A percentile compares a stretch with the other conserved stretches of the same genome.
phyloP scores from a whole-genome alignment of 2,797 vertebrate genomes.

The Sparus aurata region DNA sequence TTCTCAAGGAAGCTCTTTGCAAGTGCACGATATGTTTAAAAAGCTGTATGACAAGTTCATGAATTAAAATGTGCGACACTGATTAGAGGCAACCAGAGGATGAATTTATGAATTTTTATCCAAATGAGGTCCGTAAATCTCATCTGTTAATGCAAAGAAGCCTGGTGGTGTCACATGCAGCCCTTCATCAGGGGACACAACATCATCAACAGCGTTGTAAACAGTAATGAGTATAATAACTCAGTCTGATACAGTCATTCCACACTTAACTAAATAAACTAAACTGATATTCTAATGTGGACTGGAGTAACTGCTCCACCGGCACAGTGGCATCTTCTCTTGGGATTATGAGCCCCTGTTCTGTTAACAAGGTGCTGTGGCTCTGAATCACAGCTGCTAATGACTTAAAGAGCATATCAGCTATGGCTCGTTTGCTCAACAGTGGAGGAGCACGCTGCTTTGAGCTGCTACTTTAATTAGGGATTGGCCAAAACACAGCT shows the following conservation, averaged over 20 bases:
- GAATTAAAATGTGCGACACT: too few species aligned
- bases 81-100: too few species aligned
- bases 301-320: constrained; percentile 23
- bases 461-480: constrained; percentile 93
- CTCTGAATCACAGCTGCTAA: constrained; percentile 91
- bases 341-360: constrained; percentile 48
- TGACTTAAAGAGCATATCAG: constrained; percentile 95
- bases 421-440: constrained; percentile 93
- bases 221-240: constrained; percentile 16
- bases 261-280: constrained; percentile 27
- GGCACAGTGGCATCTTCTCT: constrained; percentile 33
- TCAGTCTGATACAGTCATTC: constrained; percentile 13
- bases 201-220: not conserved
- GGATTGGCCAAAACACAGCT: constrained; percentile 89
- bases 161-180: not conserved
- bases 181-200: too few species aligned
- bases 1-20: not conserved
- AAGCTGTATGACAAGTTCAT: too few species aligned
- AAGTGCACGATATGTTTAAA: too few species aligned
- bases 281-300: constrained; percentile 32
- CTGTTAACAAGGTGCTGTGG: constrained; percentile 87
- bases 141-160: constrained; percentile 5
- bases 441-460: constrained; percentile 78
- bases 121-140: not conserved
- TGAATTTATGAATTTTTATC: not conserved